A percentile compares a stretch with the other conserved stretches of the same genome.
Conservation (phyloP, 2,797 vertebrate genomes). For the Dromococcyx pavoninus region DNA sequence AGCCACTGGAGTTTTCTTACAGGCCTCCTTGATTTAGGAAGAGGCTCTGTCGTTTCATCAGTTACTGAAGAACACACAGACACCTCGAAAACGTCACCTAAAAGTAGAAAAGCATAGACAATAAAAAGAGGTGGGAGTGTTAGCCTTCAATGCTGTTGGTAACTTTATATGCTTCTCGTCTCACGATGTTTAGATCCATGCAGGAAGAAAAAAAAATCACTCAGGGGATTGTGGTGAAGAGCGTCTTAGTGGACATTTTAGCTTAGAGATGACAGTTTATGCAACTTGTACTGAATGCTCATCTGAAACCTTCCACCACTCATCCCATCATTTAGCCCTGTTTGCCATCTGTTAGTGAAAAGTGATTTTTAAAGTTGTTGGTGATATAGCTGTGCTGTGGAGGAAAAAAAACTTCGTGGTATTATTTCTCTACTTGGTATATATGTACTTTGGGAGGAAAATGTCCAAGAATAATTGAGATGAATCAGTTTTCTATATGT, state of each 20-base stretch:
- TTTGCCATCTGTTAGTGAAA: background rate
- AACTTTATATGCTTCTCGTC: background rate
- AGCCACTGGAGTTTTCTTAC: background rate
- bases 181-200: background rate
- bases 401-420: background rate
- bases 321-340: background rate
- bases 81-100: background rate
- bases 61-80: background rate
- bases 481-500: slow-evolving; percentile 64
- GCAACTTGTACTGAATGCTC: background rate
- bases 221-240: background rate
- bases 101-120: background rate
- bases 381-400: background rate
- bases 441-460: background rate
- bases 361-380: background rate
- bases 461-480: slow-evolving; percentile 57
- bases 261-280: background rate
- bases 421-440: background rate
- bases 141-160: background rate
- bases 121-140: background rate
- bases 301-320: background rate
- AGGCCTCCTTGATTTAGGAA: background rate
- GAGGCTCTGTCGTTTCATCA: background rate
- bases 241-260: background rate
- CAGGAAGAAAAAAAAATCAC: background rate